phyloP scores from a whole-genome alignment of 1,140 invertebrate species.

The Galleria mellonella region DNA sequence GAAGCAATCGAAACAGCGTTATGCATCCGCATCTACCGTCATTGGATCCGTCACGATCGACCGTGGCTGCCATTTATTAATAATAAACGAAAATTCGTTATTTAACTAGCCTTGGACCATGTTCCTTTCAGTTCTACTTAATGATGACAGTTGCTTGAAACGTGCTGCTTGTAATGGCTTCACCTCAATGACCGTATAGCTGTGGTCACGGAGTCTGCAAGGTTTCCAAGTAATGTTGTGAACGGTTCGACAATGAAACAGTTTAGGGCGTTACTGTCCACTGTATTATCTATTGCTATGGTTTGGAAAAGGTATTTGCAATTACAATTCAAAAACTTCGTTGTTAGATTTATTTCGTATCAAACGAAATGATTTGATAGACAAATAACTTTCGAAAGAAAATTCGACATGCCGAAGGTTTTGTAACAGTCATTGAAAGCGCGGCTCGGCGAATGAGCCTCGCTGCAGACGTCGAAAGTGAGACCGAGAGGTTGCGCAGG shows the following conservation, averaged over 20 bases:
- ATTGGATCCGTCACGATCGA: constrained; percentile 57
- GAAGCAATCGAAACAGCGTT: constrained; percentile 17
- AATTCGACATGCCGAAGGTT: constrained; percentile 56
- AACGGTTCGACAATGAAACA: not conserved
- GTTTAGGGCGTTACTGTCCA: too few species aligned
- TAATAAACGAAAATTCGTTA: constrained; percentile 73
- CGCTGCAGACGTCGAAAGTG: constrained; percentile 62
- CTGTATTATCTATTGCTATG: too few species aligned
- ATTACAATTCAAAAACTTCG: constrained; percentile 1
- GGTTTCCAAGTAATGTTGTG: constrained; percentile 21
- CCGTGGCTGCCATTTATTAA: constrained; percentile 66
- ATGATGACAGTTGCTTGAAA: constrained; percentile 67
- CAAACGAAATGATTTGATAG: constrained; percentile 11
- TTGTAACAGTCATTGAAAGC: constrained; percentile 65
- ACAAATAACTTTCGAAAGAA: constrained; percentile 43
- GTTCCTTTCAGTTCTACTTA: constrained; percentile 69
- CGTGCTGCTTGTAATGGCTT: constrained; percentile 52
- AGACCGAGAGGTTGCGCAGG: constrained; percentile 69
- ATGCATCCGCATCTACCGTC: constrained; percentile 48
- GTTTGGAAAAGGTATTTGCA: too few species aligned
- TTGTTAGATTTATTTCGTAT: constrained; percentile 16
- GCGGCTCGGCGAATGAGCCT: constrained; percentile 41
- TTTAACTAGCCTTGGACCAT: constrained; percentile 60
- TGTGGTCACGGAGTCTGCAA: constrained; percentile 35
- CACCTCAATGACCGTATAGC: constrained; percentile 41